Evolutionary conservation across 2,888 invertebrate genomes (phyloP), one percentile per base, ranked within the genome.

Genomic region (Thecophora atra): DNA sequence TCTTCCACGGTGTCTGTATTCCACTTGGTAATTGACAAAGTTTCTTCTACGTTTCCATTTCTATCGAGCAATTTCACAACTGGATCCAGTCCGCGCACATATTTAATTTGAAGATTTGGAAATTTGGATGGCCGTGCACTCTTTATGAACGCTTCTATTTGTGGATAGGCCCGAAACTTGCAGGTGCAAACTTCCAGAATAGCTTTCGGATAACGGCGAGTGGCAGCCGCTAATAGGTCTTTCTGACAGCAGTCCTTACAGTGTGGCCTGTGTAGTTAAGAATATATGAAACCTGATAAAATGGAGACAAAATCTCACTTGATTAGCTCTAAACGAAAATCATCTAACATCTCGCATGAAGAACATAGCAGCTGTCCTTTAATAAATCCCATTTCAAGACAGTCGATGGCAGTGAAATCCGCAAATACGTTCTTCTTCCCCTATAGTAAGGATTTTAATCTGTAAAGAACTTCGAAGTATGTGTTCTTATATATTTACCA

Each of bases 1-100:
- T 98, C 98, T 84, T 97, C 96, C 3, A 99, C 94, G 0, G 98
- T 95, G 86, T 99, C 98, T 0, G 99, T 99, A 86, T 98, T 96
- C 99, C 99, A 99, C 84, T 98, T 98, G 80, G 97, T 97, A 82
- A 99, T 98, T 68, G 97, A 98, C 37, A 99, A 90, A 26, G 94
- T 92, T 84, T 97, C 97, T 83, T 91, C 91, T 1, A 96, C 91
- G 82, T 94, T 92, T 44, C 93, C 94, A 80, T 92, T 92, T 74
- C 91, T 91, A 83, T 98, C 95, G 78, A 95, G 89, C 66, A 99
- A 88, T 84, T 96, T 95, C 62, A 99, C 96, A 75, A 96, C 92
- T 0, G 99, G 99, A 87, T 98, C 97, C 71, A 97, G 88, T 6
- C 98, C 99, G 74, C 98, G 90, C 0, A 97, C 93, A 83, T 98